These are phyloP conservation scores for Bombylius major DNA, from an alignment of 2,888 invertebrate species.

Conservation along the genomic window DNA sequence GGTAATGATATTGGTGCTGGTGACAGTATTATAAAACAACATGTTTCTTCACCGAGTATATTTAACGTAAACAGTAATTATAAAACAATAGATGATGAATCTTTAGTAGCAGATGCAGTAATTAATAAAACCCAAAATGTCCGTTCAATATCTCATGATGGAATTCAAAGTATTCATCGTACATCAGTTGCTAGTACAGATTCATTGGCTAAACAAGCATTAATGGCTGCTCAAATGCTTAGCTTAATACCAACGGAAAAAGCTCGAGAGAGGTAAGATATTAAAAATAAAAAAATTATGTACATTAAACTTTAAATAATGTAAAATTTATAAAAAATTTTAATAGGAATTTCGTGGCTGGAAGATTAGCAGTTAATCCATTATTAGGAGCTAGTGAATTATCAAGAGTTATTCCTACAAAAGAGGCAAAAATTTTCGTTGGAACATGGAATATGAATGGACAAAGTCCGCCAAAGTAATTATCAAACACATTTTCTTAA, in stretches of 20 bases:
- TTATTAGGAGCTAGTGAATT: constrained; percentile 74
- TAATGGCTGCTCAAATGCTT: constrained; percentile 66
- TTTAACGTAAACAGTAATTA: constrained; percentile 15
- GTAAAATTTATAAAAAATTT: background rate
- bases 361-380: constrained; percentile 66
- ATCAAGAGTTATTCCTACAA: constrained; percentile 71
- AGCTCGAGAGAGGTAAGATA: constrained; percentile 56
- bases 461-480: constrained; percentile 67
- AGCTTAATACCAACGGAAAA: constrained; percentile 72
- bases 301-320: background rate
- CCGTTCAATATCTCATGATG: constrained; percentile 32
- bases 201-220: constrained; percentile 57
- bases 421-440: constrained; percentile 76
- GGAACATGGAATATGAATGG: constrained; percentile 98
- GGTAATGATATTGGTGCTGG: constrained; percentile 6
- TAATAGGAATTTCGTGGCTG: constrained; percentile 62
- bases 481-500: background rate
- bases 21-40: constrained; percentile 24
- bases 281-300: background rate
- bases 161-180: constrained; percentile 23
- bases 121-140: constrained; percentile 4
- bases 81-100: background rate
- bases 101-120: background rate
- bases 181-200: constrained; percentile 40
- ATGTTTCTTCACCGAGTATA: constrained; percentile 36